Base-by-base conservation (phyloP, 2,797 vertebrate species). In the Tokudaia tokunoshimensis region DNA sequence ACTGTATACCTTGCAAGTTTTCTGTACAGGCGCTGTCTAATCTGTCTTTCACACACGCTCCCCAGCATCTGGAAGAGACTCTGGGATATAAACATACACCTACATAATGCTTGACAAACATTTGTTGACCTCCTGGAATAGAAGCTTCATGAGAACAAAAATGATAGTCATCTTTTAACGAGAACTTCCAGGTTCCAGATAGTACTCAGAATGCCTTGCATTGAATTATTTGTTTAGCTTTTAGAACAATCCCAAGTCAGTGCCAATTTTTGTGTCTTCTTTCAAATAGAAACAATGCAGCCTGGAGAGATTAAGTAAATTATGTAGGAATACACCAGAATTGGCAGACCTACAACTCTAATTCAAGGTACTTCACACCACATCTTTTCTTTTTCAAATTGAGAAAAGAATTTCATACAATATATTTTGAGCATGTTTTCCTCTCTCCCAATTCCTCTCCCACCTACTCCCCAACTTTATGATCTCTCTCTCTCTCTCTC, bases 1-100 rank as follows among this genome's bases (percentile, higher is more conserved):
- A 44, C 52, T 41, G 3, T 22, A 29, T 20, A 29, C 31, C 44
- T 2, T 44, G 20, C 20, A 75, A 63, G 19, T 44, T 52, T 31
- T 41, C 41, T 3, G 0, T 20, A 1, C 15, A 63, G 34, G 50
- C 8, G 9, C n/a, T 6, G 1, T 14, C n/a, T 20, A 1, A 26
- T 63, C 50, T 93, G 52, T 75, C 29, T 41, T 80, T 22, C 75
- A 24, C 20, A 87, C n/a, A 44, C 15, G 26, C 52, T 63, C 59
- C 4, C 57, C 70, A 70, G 75, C 55, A 55, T 20, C 74, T 65
- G 44, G 15, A 20, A 85, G n/a, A 10, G 3, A 22, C 12, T 57
- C 81, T 37, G 57, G 17, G 89, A 31, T 31, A 37, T 0, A 75
- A 5, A 67, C 65, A 70, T n/a, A 70, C 34, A 19, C 15, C 15